A percentile compares a stretch with the other conserved stretches of the same genome.
Conservation (phyloP, 2,113 vertebrate genomes). For the Lophochroa leadbeateri region DNA sequence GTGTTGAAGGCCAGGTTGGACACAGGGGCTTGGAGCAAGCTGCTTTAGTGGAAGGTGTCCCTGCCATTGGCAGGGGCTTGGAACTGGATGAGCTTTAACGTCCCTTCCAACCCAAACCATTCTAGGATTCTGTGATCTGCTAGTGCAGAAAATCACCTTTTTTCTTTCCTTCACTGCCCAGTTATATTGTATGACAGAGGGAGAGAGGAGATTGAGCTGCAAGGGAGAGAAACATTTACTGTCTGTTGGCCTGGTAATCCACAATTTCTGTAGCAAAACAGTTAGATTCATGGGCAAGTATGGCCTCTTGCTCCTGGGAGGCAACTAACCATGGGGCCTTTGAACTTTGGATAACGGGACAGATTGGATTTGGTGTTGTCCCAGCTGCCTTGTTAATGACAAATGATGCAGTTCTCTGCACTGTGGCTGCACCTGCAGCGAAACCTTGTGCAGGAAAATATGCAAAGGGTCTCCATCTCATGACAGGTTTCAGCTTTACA, state of each 20-base stretch:
- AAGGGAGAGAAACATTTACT: background rate
- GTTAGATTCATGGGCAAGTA: background rate
- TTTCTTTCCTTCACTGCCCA: background rate
- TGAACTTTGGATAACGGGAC: background rate
- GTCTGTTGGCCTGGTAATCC: background rate
- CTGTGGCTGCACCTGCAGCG: background rate
- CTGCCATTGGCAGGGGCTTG: background rate
- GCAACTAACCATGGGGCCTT: background rate
- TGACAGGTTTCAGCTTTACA: background rate
- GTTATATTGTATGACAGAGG: accelerated
- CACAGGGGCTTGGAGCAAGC: no score
- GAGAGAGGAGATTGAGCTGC: background rate
- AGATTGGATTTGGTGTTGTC: background rate
- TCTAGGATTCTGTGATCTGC: background rate
- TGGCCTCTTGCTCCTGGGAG: background rate
- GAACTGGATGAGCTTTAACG: background rate
- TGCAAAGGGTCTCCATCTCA: background rate
- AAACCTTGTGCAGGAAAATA: background rate
- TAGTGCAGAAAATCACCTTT: background rate
- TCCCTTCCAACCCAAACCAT: background rate
- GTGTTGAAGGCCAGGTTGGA: no score
- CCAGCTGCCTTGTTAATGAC: background rate
- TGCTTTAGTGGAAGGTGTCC: no score
- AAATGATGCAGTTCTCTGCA: background rate
- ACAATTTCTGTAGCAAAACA: background rate